These are phyloP conservation scores for Drosophila rubida DNA, from an alignment of 2,888 invertebrate species.

Conservation along the genomic window DNA sequence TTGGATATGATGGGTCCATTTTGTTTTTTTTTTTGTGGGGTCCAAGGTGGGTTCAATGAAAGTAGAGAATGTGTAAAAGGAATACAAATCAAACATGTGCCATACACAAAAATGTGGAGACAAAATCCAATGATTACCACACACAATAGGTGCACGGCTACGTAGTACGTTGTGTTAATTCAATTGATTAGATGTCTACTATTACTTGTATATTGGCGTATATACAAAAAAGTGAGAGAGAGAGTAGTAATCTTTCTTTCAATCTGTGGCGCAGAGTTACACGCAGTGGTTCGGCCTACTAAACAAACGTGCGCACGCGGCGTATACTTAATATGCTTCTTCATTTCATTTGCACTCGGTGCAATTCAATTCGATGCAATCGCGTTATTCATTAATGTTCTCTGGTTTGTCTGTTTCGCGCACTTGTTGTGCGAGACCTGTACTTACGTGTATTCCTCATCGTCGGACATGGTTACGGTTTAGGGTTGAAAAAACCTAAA, in stretches of 20 bases:
- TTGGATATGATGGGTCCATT: conserved; percentile 18
- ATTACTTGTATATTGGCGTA: neutral
- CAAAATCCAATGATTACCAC: conserved; percentile 15
- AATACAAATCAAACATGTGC: conserved; percentile 72
- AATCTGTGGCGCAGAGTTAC: conserved; percentile 1
- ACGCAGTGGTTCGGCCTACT: conserved; percentile 25
- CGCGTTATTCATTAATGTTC: conserved; percentile 4
- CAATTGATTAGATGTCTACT: neutral
- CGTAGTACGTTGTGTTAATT: conserved; percentile 1
- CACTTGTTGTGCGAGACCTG: conserved; percentile 9
- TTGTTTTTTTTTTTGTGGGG: neutral
- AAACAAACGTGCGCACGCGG: conserved; percentile 17
- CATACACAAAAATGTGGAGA: conserved; percentile 32
- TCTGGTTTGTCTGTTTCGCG: too few species aligned
- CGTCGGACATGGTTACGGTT: conserved; percentile 95
- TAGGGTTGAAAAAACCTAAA: conserved; percentile 87
- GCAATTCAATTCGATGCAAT: neutral
- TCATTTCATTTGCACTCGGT: neutral
- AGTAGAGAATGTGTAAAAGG: conserved; percentile 60
- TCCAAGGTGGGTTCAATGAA: conserved; percentile 42
- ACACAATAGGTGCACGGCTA: conserved; percentile 16
- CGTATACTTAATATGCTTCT: conserved; percentile 50
- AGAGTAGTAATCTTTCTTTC: neutral
- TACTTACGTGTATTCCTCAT: conserved; percentile 98
- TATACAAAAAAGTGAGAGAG: neutral